Base-by-base conservation (phyloP, 2,888 invertebrate species). In the Zele albiditarsus region DNA sequence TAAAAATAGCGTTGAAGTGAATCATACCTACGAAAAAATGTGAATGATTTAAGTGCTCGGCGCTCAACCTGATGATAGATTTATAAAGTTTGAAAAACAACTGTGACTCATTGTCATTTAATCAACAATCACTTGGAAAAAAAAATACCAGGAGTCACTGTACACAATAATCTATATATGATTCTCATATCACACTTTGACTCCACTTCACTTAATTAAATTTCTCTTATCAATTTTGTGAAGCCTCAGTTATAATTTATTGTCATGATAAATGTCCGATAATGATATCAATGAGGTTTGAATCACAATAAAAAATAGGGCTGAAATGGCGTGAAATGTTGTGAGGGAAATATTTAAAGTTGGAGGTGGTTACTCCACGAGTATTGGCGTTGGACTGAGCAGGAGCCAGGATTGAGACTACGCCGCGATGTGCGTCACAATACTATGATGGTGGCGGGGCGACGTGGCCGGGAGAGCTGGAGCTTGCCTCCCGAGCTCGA, bases 331-430 rank as follows among this genome's bases (percentile, higher is more conserved):
- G n/a, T 46, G n/a, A n/a, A n/a, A 14, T 42, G 62, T 62, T 23
- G 38, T 8, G 12, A 38, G 8, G 38, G 38, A n/a, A 65, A n/a
- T 33, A 60, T 38, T n/a, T 16, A 60, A 53, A 53, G 23, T 63
- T 31, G 53, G 53, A 71, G 53, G 63, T 69, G 38, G 53, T 74
- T n/a, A 31, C 69, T 63, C 74, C 16, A 63, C 63, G 69, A 53
- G 69, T 62, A 69, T 69, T 74, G 74, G 74, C 49, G 53, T 68
- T 69, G 63, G 46, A 74, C 74, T 74, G 73, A 65, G 65, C 53
- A 53, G 53, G 38, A 65, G 20, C 33, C 53, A 53, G 53, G 38
- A 65, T 38, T 38, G 68, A 73, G 69, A 68, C 49, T 53, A 25
- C 31, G 20, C 68, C 25, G 68, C 46, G 68, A 28, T 27, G 74